A percentile compares a stretch with the other conserved stretches of the same genome.
These are phyloP conservation scores for Casuarius casuarius DNA, from an alignment of 2,113 vertebrate genomes.

Conservation along the genomic window DNA sequence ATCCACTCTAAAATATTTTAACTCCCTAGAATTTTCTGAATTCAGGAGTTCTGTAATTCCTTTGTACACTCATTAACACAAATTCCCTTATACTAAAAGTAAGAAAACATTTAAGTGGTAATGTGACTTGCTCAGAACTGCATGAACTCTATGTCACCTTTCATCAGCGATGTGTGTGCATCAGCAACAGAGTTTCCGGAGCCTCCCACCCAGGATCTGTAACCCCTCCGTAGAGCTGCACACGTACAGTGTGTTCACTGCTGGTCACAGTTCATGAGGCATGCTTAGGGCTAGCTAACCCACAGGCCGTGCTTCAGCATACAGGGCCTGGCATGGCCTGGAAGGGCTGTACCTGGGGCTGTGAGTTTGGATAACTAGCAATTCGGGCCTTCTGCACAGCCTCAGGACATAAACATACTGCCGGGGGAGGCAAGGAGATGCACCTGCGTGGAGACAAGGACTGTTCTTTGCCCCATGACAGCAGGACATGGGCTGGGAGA, in stretches of 20 bases:
- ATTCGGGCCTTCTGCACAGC: neutral
- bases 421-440: neutral
- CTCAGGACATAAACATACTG: neutral
- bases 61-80: neutral
- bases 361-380: neutral
- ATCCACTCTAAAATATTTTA: neutral
- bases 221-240: neutral
- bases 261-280: neutral
- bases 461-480: neutral
- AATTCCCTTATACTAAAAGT: neutral
- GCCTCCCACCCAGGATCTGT: neutral
- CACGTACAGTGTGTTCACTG: too few relatives aligned
- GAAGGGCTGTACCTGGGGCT: neutral
- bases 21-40: neutral
- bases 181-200: neutral
- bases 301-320: neutral
- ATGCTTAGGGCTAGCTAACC: neutral
- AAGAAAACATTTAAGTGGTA: neutral
- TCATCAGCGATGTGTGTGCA: accelerated
- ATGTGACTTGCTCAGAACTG: neutral
- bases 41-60: neutral
- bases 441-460: neutral
- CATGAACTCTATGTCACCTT: neutral
- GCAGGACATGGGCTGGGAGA: neutral
- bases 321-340: neutral